phyloP scores from a whole-genome alignment of 2,888 invertebrate species.

The Chrysina gloriosa region DNA sequence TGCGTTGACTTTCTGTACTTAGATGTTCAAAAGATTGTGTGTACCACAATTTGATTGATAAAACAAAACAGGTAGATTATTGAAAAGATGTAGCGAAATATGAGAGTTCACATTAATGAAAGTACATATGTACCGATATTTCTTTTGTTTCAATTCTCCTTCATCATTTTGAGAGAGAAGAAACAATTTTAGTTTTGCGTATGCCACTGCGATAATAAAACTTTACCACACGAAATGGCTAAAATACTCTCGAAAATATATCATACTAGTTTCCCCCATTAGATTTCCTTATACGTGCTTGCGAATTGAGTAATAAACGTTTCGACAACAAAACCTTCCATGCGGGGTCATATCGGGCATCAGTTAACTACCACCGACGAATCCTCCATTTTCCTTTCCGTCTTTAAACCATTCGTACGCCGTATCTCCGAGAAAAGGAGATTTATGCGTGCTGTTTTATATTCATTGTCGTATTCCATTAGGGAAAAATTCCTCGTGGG shows the following conservation, averaged over 20 bases:
- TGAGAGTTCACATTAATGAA: too few relatives aligned
- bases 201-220: too few relatives aligned
- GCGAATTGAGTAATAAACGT: conserved; percentile 13
- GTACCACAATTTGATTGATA: too few relatives aligned
- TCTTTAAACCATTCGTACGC: conserved; percentile 9
- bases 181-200: neutral
- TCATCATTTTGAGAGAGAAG: neutral
- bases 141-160: neutral
- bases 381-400: conserved; percentile 19
- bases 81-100: too few relatives aligned
- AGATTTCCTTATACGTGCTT: too few relatives aligned
- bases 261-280: too few relatives aligned
- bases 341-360: conserved; percentile 19
- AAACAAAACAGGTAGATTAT: too few relatives aligned
- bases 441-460: conserved; percentile 36
- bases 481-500: conserved; percentile 36
- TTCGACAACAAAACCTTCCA: conserved; percentile 21
- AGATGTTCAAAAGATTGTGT: too few relatives aligned
- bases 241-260: too few relatives aligned
- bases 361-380: conserved; percentile 15
- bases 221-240: too few relatives aligned
- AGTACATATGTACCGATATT: too few relatives aligned
- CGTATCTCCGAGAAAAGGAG: conserved; percentile 26
- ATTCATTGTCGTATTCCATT: conserved; percentile 43
- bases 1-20: too few relatives aligned